phyloP scores from a whole-genome alignment of 35 echinoderm and acorn worm species.

The Diadema setosum region DNA sequence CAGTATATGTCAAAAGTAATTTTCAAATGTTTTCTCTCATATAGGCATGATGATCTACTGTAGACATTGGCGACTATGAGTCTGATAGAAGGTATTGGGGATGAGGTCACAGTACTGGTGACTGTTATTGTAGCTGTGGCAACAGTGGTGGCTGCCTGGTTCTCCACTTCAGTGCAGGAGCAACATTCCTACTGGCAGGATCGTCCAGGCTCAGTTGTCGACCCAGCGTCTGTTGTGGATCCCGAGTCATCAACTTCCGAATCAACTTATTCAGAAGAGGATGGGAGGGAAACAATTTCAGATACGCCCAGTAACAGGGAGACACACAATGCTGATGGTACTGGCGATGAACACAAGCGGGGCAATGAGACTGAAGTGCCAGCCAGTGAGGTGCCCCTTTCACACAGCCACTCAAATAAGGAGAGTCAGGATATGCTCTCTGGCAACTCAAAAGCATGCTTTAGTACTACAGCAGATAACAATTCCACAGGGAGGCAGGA shows the following conservation, averaged over 20 bases:
- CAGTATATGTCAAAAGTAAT: no score
- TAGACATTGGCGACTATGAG: constrained; percentile 39
- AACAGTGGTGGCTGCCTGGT: constrained; percentile 81
- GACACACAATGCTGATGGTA: neutral
- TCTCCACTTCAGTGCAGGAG: constrained; percentile 79
- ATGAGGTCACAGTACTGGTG: constrained; percentile 81
- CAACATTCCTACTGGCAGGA: constrained; percentile 9
- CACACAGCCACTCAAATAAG: no score
- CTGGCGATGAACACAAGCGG: neutral
- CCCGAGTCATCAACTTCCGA: neutral
- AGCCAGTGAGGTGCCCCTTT: no score
- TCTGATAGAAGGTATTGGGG: constrained; percentile 93
- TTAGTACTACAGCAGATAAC: no score
- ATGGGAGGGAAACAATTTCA: neutral
- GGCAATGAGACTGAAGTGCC: no score
- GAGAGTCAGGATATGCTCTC: no score
- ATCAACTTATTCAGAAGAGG: neutral
- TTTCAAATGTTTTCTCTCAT: neutral
- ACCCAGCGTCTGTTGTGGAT: neutral
- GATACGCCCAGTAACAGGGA: neutral
- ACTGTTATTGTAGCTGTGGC: constrained; percentile 44
- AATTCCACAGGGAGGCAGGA: no score
- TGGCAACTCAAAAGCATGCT: no score
- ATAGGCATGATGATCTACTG: neutral
- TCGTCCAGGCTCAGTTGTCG: neutral